Evolutionary conservation across 2,797 vertebrate species (phyloP).

Genomic region (Artibeus jamaicensis): DNA sequence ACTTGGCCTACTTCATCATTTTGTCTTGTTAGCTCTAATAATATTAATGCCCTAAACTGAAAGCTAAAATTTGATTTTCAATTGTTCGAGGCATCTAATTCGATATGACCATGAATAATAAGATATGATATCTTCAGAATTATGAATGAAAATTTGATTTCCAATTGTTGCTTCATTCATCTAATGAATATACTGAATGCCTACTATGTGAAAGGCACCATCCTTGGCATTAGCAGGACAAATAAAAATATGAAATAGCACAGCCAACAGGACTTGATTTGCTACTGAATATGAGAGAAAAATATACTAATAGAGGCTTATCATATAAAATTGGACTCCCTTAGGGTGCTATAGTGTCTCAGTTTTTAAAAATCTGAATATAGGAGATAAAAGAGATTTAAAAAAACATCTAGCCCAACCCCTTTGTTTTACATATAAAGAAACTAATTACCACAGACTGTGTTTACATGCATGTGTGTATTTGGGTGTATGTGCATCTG

Average conservation of each 20-base stretch:
- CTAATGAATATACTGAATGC: slow-evolving; percentile 31
- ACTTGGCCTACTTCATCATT: slow-evolving; percentile 57
- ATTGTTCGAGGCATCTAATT: slow-evolving; percentile 71
- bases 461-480: not conserved
- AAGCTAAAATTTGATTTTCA: slow-evolving; percentile 75
- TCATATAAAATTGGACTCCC: not conserved
- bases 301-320: not conserved
- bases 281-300: not conserved
- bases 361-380: not conserved
- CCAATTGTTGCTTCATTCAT: slow-evolving; percentile 50
- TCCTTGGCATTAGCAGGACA: not conserved
- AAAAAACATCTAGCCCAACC: not conserved
- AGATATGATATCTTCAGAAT: slow-evolving; percentile 72
- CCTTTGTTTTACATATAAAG: not conserved
- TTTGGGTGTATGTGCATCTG: not conserved
- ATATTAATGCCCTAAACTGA: slow-evolving; percentile 69
- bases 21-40: slow-evolving; percentile 54
- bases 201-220: not conserved
- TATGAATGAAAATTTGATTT: slow-evolving; percentile 72
- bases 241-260: not conserved
- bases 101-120: slow-evolving; percentile 66
- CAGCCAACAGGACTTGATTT: not conserved
- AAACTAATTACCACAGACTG: not conserved
- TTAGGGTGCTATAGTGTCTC: not conserved
- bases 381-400: not conserved